Evolutionary conservation across 2,113 vertebrate species (phyloP).

Genomic region (Sardina pilchardus): DNA sequence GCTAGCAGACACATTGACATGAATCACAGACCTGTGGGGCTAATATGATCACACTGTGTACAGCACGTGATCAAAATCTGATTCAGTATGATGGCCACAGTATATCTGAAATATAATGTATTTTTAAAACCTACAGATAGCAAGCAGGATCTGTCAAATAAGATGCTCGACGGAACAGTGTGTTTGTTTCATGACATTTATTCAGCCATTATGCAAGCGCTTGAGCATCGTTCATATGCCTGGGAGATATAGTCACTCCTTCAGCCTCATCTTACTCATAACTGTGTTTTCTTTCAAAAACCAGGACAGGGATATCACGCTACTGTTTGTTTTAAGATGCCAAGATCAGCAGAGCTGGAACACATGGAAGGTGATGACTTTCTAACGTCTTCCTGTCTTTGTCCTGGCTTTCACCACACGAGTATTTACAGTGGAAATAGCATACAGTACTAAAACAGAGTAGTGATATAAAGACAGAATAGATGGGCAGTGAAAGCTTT

Average conservation of each 20-base stretch:
- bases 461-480: not conserved
- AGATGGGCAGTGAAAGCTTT: not conserved
- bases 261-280: not conserved
- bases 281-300: not conserved
- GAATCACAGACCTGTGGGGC: not conserved
- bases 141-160: not conserved
- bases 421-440: not conserved
- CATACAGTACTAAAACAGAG: not conserved
- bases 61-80: not conserved
- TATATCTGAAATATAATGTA: not conserved
- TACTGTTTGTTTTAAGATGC: not conserved
- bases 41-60: not conserved
- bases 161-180: not conserved
- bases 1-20: not conserved
- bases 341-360: not conserved
- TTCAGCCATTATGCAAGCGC: not conserved
- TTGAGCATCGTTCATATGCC: not conserved
- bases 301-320: not conserved
- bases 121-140: not conserved
- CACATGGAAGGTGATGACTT: not conserved
- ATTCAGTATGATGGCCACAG: not conserved
- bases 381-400: not conserved
- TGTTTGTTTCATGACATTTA: not conserved
- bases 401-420: not conserved
- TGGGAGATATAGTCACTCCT: not conserved